phyloP scores from a whole-genome alignment of 2,797 vertebrate species.

The Antrozous pallidus region DNA sequence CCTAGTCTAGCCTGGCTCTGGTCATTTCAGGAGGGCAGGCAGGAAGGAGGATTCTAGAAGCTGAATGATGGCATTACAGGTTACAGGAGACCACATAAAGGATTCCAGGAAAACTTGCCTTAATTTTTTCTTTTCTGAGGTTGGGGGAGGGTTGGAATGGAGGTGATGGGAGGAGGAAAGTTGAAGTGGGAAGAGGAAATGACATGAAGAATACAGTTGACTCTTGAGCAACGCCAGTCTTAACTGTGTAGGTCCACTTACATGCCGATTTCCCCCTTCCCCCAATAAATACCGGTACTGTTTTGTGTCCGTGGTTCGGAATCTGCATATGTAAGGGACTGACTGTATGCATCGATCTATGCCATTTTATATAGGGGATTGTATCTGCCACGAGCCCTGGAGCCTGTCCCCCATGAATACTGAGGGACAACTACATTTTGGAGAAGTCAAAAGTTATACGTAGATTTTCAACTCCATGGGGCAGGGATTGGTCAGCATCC shows the following conservation, averaged over 20 bases:
- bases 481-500: too few relatives aligned
- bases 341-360: background rate
- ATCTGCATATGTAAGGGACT: background rate
- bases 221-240: background rate
- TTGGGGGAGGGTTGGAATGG: background rate
- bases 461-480: background rate
- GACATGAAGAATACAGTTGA: background rate
- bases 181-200: background rate
- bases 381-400: background rate
- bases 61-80: background rate
- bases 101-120: background rate
- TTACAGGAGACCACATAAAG: background rate
- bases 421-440: background rate
- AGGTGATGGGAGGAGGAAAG: background rate
- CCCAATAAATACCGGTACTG: background rate
- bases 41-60: background rate
- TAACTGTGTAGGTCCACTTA: background rate
- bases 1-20: background rate
- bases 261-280: rapidly evolving
- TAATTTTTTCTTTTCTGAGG: background rate
- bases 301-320: background rate
- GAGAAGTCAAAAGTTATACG: background rate
- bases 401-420: background rate
- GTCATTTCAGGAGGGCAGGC: background rate
- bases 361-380: background rate